Conservation (phyloP, 1,140 invertebrate species). For the Teleopsis dalmanni region DNA sequence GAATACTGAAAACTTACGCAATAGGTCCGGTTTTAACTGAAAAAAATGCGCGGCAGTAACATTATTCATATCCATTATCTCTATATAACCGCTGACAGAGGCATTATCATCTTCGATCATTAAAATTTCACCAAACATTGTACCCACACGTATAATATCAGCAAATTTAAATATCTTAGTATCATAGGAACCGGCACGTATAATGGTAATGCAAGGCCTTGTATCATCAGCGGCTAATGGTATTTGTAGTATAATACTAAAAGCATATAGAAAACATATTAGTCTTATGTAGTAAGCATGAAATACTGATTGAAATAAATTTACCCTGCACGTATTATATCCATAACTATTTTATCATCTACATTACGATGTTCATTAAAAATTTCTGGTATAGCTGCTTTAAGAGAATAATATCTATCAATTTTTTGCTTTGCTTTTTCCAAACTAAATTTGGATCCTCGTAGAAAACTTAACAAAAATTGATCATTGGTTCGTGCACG, state of each 20-base stretch:
- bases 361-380: conserved; percentile 38
- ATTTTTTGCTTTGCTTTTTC: conserved; percentile 58
- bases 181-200: conserved; percentile 39
- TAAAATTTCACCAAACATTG: conserved; percentile 43
- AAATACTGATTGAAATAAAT: neutral
- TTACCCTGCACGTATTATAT: conserved; percentile 49
- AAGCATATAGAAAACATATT: neutral
- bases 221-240: conserved; percentile 26
- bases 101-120: conserved; percentile 44
- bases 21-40: conserved; percentile 45
- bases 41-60: conserved; percentile 45
- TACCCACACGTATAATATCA: conserved; percentile 34
- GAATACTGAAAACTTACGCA: conserved; percentile 48
- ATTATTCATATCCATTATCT: conserved; percentile 46
- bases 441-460: conserved; percentile 61
- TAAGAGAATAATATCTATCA: conserved; percentile 56
- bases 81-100: conserved; percentile 33
- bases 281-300: neutral
- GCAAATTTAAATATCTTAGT: conserved; percentile 33
- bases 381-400: conserved; percentile 52
- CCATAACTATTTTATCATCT: conserved; percentile 35
- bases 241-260: conserved; percentile 29
- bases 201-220: conserved; percentile 44
- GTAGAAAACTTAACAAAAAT: conserved; percentile 54
- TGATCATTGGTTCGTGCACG: conserved; percentile 50